Conservation (phyloP, 2,888 invertebrate species). For the Muschampia plurimacula region DNA sequence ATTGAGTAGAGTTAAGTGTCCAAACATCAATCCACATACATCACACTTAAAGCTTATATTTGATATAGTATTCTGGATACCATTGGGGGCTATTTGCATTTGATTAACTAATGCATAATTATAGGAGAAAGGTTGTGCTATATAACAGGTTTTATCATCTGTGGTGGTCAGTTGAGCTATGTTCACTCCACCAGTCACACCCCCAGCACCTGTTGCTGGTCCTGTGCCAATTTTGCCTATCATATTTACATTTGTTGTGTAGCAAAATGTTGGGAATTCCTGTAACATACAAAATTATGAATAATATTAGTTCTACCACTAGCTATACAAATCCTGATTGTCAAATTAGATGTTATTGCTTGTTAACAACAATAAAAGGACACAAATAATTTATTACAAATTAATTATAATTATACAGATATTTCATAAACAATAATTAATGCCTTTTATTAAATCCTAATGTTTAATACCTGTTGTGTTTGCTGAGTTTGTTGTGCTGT, state of each 20-base stretch:
- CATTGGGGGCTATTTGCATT: constrained; percentile 91
- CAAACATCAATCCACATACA: constrained; percentile 94
- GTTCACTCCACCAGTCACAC: constrained; percentile 86
- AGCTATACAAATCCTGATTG: no score
- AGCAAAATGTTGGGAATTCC: constrained; percentile 90
- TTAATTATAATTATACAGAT: no score
- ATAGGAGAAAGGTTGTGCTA: constrained; percentile 91
- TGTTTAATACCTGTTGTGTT: constrained; percentile 57
- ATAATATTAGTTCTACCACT: no score
- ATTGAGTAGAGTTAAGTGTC: constrained; percentile 92
- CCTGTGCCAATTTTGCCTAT: constrained; percentile 87
- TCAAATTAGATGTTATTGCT: no score
- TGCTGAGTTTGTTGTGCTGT: constrained; percentile 83
- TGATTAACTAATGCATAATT: constrained; percentile 95
- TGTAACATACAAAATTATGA: constrained; percentile 51
- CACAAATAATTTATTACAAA: no score
- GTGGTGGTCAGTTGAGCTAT: constrained; percentile 88
- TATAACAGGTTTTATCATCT: constrained; percentile 90
- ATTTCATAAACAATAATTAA: no score
- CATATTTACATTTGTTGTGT: constrained; percentile 89
- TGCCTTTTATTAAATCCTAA: background rate
- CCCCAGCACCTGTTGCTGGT: constrained; percentile 68
- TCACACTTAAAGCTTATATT: constrained; percentile 96
- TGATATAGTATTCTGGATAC: constrained; percentile 89
- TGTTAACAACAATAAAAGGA: no score